Percentiles rank a stretch among this genome's conserved stretches.
Conservation (phyloP, 2,797 vertebrate species). For the Parauchenoglanis punctatus region DNA sequence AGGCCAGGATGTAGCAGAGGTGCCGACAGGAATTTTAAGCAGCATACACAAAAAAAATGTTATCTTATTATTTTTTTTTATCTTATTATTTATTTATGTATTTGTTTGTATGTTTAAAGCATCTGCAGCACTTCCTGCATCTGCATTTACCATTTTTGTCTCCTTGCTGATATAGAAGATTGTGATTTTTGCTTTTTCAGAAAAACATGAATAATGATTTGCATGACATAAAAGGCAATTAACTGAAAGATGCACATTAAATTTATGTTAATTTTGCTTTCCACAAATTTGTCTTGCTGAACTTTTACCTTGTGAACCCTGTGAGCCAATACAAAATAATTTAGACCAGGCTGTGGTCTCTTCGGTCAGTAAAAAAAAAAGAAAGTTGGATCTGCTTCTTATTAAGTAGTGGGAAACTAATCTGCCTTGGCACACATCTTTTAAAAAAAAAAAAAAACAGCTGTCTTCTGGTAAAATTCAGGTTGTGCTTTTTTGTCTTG, state of each 20-base stretch:
- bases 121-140: not conserved
- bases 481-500: not conserved
- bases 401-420: not conserved
- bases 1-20: not conserved
- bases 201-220: not conserved
- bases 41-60: not conserved
- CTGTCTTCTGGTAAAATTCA: not conserved
- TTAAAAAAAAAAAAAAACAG: not conserved
- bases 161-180: not conserved
- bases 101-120: not conserved
- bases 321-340: not conserved
- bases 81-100: not conserved
- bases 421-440: not conserved
- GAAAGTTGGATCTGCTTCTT: not conserved
- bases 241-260: not conserved
- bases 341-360: not conserved
- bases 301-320: constrained; percentile 17
- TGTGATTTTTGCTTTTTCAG: not conserved
- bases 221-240: not conserved
- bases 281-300: not conserved
- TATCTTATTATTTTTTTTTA: not conserved
- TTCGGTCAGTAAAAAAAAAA: not conserved
- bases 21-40: not conserved
- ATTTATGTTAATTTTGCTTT: not conserved
- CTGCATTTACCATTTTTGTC: not conserved